phyloP scores from a whole-genome alignment of 2,888 invertebrate species.

The Helleia helle region DNA sequence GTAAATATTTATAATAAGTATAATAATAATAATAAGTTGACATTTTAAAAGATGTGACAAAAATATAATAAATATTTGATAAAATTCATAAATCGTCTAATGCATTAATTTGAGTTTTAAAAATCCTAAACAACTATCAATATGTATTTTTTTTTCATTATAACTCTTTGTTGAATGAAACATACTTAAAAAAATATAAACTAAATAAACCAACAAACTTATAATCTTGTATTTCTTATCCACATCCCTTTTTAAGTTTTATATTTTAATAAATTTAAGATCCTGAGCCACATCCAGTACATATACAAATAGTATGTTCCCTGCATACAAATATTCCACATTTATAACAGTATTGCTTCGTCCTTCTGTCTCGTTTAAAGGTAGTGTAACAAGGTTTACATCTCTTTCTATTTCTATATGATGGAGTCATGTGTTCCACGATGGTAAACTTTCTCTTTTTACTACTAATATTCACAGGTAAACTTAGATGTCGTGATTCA shows the following conservation, averaged over 20 bases:
- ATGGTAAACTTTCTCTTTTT: conserved; percentile 23
- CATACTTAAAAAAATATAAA: background rate
- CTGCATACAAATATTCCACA: conserved; percentile 51
- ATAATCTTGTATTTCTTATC: too few relatives aligned
- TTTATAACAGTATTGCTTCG: conserved; percentile 44
- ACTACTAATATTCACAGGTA: conserved; percentile 13
- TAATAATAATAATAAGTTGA: too few relatives aligned
- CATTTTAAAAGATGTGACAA: too few relatives aligned
- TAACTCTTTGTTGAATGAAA: too few relatives aligned
- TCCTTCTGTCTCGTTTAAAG: conserved; percentile 47
- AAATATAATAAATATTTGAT: too few relatives aligned
- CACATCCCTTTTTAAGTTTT: too few relatives aligned
- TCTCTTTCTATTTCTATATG: conserved; percentile 27
- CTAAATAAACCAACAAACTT: background rate
- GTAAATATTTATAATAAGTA: too few relatives aligned
- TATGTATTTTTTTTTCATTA: too few relatives aligned
- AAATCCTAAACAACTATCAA: too few relatives aligned
- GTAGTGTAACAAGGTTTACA: conserved; percentile 42
- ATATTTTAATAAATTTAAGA: too few relatives aligned
- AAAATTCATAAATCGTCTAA: too few relatives aligned
- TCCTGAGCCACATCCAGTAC: conserved; percentile 35
- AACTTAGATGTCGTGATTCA: conserved; percentile 21
- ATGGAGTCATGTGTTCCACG: conserved; percentile 9
- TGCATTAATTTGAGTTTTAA: too few relatives aligned
- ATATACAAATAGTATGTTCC: conserved; percentile 48